These are phyloP conservation scores for Porites lutea DNA, from an alignment of 64 coral and sea anemone species.

Conservation along the genomic window DNA sequence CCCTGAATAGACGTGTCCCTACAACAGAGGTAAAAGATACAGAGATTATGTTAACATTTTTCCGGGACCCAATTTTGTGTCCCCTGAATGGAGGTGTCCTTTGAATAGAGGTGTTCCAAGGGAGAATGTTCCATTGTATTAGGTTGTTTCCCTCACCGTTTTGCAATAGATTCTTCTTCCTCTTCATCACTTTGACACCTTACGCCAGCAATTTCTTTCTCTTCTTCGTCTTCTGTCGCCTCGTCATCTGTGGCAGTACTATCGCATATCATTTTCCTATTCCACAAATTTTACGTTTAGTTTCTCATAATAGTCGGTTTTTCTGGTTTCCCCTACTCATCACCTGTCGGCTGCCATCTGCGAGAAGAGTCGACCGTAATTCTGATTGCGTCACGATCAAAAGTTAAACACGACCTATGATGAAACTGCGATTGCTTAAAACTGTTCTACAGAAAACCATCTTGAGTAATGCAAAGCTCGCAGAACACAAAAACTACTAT, in stretches of 20 bases:
- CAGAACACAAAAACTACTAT: no score
- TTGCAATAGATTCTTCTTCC: neutral
- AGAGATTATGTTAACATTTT: no score
- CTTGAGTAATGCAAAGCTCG: neutral
- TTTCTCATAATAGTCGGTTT: no score
- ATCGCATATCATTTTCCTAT: neutral
- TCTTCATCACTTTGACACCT: neutral
- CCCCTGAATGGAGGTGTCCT: no score
- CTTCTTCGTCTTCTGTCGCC: conserved; percentile 21
- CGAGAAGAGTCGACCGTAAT: neutral
- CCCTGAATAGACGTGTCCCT: no score
- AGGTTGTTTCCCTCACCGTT: neutral
- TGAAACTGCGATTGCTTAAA: neutral
- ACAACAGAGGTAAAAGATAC: no score
- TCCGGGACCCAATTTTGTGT: no score
- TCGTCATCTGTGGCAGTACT: neutral
- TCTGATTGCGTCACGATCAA: neutral
- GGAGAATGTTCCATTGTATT: no score
- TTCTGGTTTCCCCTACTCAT: neutral
- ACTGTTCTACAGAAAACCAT: neutral
- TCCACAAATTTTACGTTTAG: neutral
- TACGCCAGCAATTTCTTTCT: neutral
- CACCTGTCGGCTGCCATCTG: neutral
- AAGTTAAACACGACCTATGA: no score
- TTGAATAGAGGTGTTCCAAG: no score